Percentiles rank a stretch among this genome's conserved stretches.
Evolutionary conservation across 2,797 vertebrate species (phyloP).

Genomic region (Gambelia wislizenii): DNA sequence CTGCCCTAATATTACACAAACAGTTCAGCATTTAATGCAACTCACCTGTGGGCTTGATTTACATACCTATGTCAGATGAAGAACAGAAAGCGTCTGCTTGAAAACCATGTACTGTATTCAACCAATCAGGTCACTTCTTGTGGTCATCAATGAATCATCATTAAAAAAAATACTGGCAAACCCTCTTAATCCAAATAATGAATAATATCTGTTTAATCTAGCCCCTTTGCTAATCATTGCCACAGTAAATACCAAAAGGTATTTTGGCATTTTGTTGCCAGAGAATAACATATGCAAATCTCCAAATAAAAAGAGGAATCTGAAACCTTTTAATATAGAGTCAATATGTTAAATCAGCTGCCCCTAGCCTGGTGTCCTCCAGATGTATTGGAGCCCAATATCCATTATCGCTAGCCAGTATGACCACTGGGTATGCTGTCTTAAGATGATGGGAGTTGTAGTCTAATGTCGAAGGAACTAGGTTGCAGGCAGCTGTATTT

Average conservation of each 20-base stretch:
- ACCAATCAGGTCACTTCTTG: neutral
- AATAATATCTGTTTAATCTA: neutral
- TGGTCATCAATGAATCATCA: neutral
- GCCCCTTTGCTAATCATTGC: neutral
- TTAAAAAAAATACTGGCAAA: neutral
- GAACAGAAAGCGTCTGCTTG: neutral
- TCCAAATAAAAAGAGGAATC: neutral
- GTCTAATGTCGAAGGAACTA: neutral
- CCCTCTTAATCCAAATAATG: too few relatives aligned
- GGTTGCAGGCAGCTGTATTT: neutral
- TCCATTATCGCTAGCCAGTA: neutral
- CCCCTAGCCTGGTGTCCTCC: neutral
- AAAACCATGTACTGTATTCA: neutral
- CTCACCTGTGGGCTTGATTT: neutral
- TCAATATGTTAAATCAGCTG: neutral
- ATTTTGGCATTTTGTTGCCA: neutral
- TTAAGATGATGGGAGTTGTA: neutral
- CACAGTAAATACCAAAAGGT: neutral
- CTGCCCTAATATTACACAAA: neutral
- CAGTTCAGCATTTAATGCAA: neutral
- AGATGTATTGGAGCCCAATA: neutral
- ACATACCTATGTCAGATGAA: neutral
- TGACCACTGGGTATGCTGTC: neutral
- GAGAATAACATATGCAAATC: neutral
- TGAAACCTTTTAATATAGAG: neutral